phyloP scores from a whole-genome alignment of 1,140 invertebrate genomes.

The Mercenaria mercenaria region DNA sequence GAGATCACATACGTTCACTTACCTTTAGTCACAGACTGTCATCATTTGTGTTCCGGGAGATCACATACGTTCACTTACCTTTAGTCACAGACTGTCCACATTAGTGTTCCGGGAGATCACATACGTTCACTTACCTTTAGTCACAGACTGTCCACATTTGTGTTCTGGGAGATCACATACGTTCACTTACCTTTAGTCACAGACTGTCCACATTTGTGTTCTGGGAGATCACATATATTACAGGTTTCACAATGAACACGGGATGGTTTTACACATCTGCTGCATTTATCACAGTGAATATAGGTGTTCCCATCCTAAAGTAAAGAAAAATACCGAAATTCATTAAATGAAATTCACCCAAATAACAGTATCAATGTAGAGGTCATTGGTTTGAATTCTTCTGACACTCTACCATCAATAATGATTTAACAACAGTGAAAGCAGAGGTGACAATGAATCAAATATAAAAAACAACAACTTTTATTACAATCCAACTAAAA shows the following conservation, averaged over 20 bases:
- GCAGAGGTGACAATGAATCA: no score
- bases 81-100: conserved; percentile 69
- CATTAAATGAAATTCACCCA: no score
- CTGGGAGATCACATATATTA: conserved; percentile 88
- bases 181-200: conserved; percentile 74
- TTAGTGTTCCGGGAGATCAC: conserved; percentile 85
- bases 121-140: conserved; percentile 86
- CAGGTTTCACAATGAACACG: conserved; percentile 93
- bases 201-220: conserved; percentile 74
- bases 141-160: conserved; percentile 69
- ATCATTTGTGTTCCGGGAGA: no score
- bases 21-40: no score
- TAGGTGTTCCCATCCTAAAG: conserved; percentile 91
- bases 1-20: no score
- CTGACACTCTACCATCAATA: no score
- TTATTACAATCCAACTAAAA: no score
- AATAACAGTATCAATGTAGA: no score
- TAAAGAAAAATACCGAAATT: not conserved
- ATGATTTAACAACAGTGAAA: no score
- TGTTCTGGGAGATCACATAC: conserved; percentile 88
- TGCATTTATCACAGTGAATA: conserved; percentile 91
- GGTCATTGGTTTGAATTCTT: no score
- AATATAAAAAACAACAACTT: no score
- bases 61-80: no score
- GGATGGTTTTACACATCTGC: conserved; percentile 93